These are phyloP conservation scores for Homarus americanus DNA, from an alignment of 1,140 invertebrate species.

Conservation along the genomic window DNA sequence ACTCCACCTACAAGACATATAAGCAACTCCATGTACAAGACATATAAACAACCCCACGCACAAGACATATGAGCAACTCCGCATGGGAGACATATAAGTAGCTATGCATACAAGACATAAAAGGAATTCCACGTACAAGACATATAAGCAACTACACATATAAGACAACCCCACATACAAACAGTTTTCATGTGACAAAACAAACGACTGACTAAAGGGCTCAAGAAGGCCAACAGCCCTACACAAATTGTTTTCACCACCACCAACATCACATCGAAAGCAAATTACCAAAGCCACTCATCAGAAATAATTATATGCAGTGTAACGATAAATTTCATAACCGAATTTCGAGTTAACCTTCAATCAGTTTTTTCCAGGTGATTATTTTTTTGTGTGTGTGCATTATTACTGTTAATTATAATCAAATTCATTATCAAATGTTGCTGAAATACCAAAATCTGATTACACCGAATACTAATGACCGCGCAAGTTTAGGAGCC, in stretches of 20 bases:
- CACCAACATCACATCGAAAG: neutral
- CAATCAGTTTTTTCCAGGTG: constrained; percentile 12
- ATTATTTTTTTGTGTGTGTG: neutral
- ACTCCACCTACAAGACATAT: too few species aligned
- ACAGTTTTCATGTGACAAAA: too few species aligned
- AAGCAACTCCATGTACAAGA: too few species aligned
- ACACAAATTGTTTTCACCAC: neutral
- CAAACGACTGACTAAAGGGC: neutral
- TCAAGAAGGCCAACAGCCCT: neutral
- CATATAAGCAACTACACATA: too few species aligned
- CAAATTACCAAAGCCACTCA: neutral
- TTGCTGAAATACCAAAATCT: constrained; percentile 5
- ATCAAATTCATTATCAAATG: constrained; percentile 17
- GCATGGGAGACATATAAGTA: too few species aligned
- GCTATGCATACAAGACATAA: too few species aligned
- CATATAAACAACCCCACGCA: too few species aligned
- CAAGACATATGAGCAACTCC: too few species aligned
- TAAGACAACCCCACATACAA: too few species aligned
- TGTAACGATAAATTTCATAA: neutral
- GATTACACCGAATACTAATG: neutral
- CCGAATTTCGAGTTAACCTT: neutral
- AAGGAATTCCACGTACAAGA: too few species aligned
- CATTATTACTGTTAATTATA: neutral
- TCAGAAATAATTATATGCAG: neutral
- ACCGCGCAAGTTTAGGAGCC: neutral